Percentiles rank a stretch among this genome's conserved stretches.
Evolutionary conservation across 1,140 invertebrate species (phyloP).

Genomic region (Drosophila erecta): DNA sequence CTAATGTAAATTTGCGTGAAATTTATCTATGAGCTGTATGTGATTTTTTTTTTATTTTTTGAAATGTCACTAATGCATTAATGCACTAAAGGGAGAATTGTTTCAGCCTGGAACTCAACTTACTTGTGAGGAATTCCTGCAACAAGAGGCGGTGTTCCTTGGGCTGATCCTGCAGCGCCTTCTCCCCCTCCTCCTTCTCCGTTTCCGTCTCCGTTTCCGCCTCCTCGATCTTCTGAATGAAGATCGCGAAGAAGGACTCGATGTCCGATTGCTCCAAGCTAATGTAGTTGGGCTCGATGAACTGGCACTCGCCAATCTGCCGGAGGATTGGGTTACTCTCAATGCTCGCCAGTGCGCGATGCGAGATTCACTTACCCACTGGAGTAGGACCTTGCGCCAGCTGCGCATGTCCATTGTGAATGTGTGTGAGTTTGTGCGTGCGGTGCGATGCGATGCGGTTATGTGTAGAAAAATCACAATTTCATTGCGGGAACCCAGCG

Average conservation of each 20-base stretch:
- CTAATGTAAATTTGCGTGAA: no score
- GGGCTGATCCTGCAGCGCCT: slow-evolving; percentile 13
- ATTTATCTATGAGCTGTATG: no score
- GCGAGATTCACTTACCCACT: slow-evolving; percentile 64
- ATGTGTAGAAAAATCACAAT: not conserved
- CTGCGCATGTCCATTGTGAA: slow-evolving; percentile 54
- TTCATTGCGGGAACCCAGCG: no score
- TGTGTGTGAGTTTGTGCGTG: not conserved
- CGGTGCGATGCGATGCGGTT: not conserved
- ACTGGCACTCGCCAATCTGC: slow-evolving; percentile 47
- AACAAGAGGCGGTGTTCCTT: not conserved
- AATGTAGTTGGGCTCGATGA: slow-evolving; percentile 1
- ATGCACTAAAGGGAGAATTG: not conserved
- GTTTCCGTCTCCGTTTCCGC: slow-evolving; percentile 21
- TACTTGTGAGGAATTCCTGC: slow-evolving; percentile 28
- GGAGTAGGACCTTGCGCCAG: slow-evolving; percentile 71
- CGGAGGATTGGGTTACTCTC: not conserved
- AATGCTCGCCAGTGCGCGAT: not conserved
- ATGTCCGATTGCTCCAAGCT: slow-evolving; percentile 68
- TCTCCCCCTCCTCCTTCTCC: slow-evolving; percentile 6
- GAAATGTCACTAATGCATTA: no score
- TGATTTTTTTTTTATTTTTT: not conserved
- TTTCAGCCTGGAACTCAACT: not conserved
- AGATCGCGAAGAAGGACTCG: slow-evolving; percentile 60
- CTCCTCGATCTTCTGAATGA: slow-evolving; percentile 24